These are phyloP conservation scores for Samia ricini DNA, from an alignment of 1,140 invertebrate genomes.

Conservation along the genomic window DNA sequence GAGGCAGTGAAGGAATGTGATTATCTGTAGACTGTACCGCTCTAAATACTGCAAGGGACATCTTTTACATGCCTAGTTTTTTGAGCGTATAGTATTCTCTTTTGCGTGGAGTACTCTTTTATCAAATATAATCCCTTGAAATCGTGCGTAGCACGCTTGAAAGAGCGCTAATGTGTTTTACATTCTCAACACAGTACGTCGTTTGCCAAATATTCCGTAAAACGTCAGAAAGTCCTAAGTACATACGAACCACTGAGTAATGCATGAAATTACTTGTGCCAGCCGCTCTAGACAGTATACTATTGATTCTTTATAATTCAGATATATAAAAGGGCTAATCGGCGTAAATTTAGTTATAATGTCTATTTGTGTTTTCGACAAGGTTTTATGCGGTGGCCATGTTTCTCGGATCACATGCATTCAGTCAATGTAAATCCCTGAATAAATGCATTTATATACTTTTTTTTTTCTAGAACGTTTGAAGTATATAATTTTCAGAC, in stretches of 20 bases:
- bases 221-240: constrained; percentile 76
- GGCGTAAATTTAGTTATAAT: constrained; percentile 60
- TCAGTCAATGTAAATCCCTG: constrained; percentile 52
- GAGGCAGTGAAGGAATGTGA: constrained; percentile 75
- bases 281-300: constrained; percentile 57
- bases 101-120: constrained; percentile 36
- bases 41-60: constrained; percentile 76
- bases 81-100: constrained; percentile 57
- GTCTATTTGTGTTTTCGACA: constrained; percentile 70
- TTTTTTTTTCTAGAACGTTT: constrained; percentile 44
- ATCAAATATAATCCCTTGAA: constrained; percentile 35
- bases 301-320: constrained; percentile 65
- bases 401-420: constrained; percentile 74
- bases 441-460: constrained; percentile 54
- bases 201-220: constrained; percentile 77
- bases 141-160: constrained; percentile 44
- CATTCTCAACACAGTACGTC: constrained; percentile 63
- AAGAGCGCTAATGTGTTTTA: constrained; percentile 51
- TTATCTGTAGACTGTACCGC: constrained; percentile 76
- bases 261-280: constrained; percentile 74
- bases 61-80: constrained; percentile 69
- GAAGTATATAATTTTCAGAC: constrained; percentile 67
- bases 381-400: constrained; percentile 68
- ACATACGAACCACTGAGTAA: constrained; percentile 74
- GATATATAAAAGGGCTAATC: constrained; percentile 42